phyloP scores from a whole-genome alignment of 2,888 invertebrate species.

The Pilophorus perplexus region DNA sequence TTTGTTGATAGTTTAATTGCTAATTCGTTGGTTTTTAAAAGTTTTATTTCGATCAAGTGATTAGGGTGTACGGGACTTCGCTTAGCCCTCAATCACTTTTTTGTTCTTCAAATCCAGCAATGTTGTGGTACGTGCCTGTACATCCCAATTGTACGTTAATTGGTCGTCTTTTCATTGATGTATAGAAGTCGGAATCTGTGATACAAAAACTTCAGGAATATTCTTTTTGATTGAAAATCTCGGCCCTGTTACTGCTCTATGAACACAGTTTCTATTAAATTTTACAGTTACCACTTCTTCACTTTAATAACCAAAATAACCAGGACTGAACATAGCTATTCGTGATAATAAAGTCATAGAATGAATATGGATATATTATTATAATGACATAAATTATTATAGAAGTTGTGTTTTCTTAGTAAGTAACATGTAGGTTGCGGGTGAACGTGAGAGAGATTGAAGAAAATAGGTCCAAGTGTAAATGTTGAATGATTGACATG shows the following conservation, averaged over 20 bases:
- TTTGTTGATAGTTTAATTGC: neutral
- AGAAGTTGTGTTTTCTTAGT: conserved; percentile 43
- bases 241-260: too few species aligned
- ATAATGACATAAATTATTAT: conserved; percentile 42
- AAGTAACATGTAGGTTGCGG: conserved; percentile 30
- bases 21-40: too few species aligned
- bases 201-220: too few species aligned
- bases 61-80: too few species aligned
- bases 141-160: too few species aligned
- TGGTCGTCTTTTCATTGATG: too few species aligned
- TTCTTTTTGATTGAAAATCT: too few species aligned
- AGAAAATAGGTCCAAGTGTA: conserved; percentile 44
- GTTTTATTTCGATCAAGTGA: too few species aligned
- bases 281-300: conserved; percentile 17
- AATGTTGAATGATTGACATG: conserved; percentile 14
- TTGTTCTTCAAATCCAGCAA: too few species aligned
- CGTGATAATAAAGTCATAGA: conserved; percentile 45
- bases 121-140: too few species aligned
- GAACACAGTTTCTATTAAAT: conserved; percentile 45
- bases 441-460: conserved; percentile 28
- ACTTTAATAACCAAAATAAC: conserved; percentile 43
- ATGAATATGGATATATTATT: conserved; percentile 38
- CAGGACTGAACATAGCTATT: conserved; percentile 46
- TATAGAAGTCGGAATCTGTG: conserved; percentile 39
- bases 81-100: too few species aligned